These are phyloP conservation scores for Cataglyphis livida DNA, from an alignment of 2,888 invertebrate genomes.

Conservation along the genomic window DNA sequence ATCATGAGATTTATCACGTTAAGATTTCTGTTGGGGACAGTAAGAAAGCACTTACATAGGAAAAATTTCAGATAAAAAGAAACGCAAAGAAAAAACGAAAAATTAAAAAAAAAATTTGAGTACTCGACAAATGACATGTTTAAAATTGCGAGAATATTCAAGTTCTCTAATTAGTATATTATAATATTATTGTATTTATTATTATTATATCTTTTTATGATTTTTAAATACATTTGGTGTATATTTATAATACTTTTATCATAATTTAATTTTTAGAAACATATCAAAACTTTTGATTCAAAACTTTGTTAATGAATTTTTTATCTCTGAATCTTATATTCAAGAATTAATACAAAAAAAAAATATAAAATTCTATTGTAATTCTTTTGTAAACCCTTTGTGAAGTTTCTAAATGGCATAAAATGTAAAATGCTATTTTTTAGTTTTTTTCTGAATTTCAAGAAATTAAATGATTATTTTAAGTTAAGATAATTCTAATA, in stretches of 20 bases:
- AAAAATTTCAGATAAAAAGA: conserved; percentile 8
- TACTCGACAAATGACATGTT: background rate
- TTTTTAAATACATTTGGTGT: background rate
- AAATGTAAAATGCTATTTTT: background rate
- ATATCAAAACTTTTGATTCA: too few relatives aligned
- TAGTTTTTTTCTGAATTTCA: too few relatives aligned
- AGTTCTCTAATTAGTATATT: too few relatives aligned
- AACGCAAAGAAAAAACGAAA: background rate
- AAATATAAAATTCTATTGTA: background rate
- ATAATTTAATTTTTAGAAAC: background rate
- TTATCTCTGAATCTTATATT: background rate
- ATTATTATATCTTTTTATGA: background rate
- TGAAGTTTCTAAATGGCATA: background rate
- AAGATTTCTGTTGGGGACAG: background rate
- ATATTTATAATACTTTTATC: background rate
- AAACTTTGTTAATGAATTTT: background rate
- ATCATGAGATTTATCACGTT: background rate
- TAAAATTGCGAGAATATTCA: background rate
- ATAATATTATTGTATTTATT: too few relatives aligned
- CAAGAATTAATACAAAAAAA: background rate
- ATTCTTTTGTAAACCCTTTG: conserved; percentile 1
- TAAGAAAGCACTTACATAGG: background rate
- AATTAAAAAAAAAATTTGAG: background rate
- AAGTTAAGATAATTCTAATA: too few relatives aligned
- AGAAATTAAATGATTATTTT: too few relatives aligned